Evolutionary conservation across 2,888 invertebrate genomes (phyloP).

Genomic region (Rhogogaster chlorosoma): DNA sequence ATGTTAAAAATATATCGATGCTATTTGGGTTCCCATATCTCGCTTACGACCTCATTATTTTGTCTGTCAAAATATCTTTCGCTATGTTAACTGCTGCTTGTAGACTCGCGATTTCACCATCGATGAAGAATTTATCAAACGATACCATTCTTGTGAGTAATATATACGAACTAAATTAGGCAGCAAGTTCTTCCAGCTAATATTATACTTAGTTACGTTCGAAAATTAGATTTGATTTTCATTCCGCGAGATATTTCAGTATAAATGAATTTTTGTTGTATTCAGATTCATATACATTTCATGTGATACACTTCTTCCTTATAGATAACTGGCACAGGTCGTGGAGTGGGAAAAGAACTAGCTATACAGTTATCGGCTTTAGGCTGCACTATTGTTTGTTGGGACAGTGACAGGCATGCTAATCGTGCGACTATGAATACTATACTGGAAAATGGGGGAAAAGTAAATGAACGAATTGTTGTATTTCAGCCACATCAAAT

Average conservation of each 20-base stretch:
- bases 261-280: neutral
- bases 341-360: constrained; percentile 70
- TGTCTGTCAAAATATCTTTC: constrained; percentile 65
- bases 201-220: neutral
- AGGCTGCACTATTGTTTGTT: constrained; percentile 70
- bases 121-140: constrained; percentile 75
- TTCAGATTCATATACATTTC: neutral
- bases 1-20: neutral
- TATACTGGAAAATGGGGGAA: constrained; percentile 68
- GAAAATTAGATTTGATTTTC: neutral
- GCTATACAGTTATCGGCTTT: constrained; percentile 67
- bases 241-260: neutral
- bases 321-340: constrained; percentile 72
- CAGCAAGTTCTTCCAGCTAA: neutral
- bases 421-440: constrained; percentile 65
- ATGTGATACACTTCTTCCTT: neutral
- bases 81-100: constrained; percentile 69
- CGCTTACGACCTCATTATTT: constrained; percentile 62
- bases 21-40: constrained; percentile 53
- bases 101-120: constrained; percentile 74
- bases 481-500: neutral
- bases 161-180: neutral
- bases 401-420: constrained; percentile 68
- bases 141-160: constrained; percentile 77
- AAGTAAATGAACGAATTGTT: constrained; percentile 58